A percentile compares a stretch with the other conserved stretches of the same genome.
Conservation (phyloP, 2,888 invertebrate species). For the Danaus chrysippus region DNA sequence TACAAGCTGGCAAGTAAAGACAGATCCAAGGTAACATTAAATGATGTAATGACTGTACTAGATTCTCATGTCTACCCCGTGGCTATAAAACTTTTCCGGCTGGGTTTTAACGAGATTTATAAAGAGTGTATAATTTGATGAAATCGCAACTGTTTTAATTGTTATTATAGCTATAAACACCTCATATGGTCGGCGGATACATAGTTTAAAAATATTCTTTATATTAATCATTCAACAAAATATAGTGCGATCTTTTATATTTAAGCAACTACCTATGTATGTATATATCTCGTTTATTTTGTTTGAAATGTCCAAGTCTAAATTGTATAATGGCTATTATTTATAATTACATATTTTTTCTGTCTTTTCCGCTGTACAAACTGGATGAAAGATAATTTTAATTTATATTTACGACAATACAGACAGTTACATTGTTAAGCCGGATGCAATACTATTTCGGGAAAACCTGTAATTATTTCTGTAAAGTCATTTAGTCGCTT, state of each 20-base stretch:
- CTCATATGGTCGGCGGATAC: constrained; percentile 13
- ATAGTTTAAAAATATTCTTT: not conserved
- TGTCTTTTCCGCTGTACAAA: constrained; percentile 1
- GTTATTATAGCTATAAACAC: constrained; percentile 30
- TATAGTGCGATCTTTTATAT: not conserved
- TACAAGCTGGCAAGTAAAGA: not conserved
- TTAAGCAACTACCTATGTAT: not conserved
- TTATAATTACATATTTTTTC: not conserved
- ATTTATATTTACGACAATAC: not conserved
- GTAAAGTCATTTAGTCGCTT: not conserved
- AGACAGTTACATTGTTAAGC: not conserved
- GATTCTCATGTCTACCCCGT: too few relatives aligned
- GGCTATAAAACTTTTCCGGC: not conserved
- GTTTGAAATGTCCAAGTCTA: too few relatives aligned
- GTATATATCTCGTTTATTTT: not conserved
- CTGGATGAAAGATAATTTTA: constrained; percentile 1
- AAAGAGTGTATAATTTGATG: constrained; percentile 23
- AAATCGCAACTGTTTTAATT: constrained; percentile 22
- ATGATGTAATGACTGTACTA: not conserved
- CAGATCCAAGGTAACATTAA: not conserved
- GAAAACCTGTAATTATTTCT: constrained; percentile 5
- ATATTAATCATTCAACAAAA: not conserved
- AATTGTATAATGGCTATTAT: not conserved
- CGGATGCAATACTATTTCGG: not conserved
- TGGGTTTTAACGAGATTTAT: constrained; percentile 12